phyloP scores from a whole-genome alignment of 2,113 vertebrate genomes.

The Ranitomeya imitator region DNA sequence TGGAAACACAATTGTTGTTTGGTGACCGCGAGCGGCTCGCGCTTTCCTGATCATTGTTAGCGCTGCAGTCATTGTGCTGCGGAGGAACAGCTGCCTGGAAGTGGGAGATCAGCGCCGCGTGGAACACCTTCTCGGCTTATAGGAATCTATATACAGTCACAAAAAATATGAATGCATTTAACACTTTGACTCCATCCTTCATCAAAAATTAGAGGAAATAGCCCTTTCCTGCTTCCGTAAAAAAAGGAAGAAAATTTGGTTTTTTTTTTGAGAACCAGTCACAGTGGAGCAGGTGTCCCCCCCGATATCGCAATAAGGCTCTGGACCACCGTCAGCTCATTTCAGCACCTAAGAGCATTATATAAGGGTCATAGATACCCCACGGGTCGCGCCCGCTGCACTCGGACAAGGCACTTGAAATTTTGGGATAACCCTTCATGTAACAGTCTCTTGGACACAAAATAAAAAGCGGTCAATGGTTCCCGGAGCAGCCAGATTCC shows the following conservation, averaged over 20 bases:
- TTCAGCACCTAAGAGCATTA: slow-evolving; percentile 36
- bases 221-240: not conserved
- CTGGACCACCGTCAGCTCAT: not conserved
- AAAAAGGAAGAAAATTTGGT: not conserved
- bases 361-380: slow-evolving; percentile 15
- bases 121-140: slow-evolving; percentile 69
- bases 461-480: slow-evolving; percentile 68
- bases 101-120: slow-evolving; percentile 71
- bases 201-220: slow-evolving; percentile 49
- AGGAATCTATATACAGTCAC: slow-evolving; percentile 61
- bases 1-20: slow-evolving; percentile 74
- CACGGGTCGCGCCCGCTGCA: not conserved
- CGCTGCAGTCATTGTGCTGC: slow-evolving; percentile 71
- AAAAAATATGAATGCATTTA: slow-evolving; percentile 40
- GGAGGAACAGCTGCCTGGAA: slow-evolving; percentile 70
- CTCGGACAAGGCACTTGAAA: slow-evolving; percentile 7
- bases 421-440: not conserved
- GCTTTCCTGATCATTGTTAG: slow-evolving; percentile 71
- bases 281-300: not conserved
- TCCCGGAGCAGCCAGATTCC: slow-evolving; percentile 82
- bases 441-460: slow-evolving; percentile 14
- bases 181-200: slow-evolving; percentile 62
- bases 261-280: not conserved
- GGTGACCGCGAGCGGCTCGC: slow-evolving; percentile 67
- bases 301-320: slow-evolving; percentile 17